These are phyloP conservation scores for Campylorhamphus procurvoides DNA, from an alignment of 2,113 vertebrate species.

Conservation along the genomic window DNA sequence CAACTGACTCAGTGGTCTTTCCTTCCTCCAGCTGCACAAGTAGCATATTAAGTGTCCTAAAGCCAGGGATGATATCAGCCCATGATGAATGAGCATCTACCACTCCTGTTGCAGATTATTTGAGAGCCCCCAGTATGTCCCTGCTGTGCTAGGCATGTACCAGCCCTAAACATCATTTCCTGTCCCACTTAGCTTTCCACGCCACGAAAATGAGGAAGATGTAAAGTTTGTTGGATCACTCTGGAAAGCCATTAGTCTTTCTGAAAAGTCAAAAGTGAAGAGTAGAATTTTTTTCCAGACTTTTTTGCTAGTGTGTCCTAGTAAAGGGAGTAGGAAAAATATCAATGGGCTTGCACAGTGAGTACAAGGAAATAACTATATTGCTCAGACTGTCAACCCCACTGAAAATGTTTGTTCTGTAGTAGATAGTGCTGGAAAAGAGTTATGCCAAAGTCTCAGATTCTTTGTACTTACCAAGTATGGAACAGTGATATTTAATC, in stretches of 20 bases:
- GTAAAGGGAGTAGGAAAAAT: background rate
- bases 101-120: background rate
- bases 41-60: background rate
- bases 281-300: background rate
- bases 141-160: accelerated
- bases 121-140: background rate
- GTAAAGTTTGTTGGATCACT: background rate
- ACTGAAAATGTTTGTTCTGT: background rate
- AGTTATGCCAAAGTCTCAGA: background rate
- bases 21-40: background rate
- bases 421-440: background rate
- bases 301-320: background rate
- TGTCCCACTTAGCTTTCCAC: background rate
- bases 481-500: background rate
- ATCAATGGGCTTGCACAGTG: background rate
- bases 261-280: background rate
- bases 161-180: background rate
- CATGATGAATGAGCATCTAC: background rate
- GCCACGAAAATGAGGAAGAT: background rate
- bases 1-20: background rate
- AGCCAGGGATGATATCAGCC: background rate
- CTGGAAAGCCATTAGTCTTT: background rate
- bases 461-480: background rate
- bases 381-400: background rate
- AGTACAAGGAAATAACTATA: background rate